Evolutionary conservation across 2,888 invertebrate genomes (phyloP), one percentile per base, ranked within the genome.

Genomic region (Mimumesa dahlbomi): DNA sequence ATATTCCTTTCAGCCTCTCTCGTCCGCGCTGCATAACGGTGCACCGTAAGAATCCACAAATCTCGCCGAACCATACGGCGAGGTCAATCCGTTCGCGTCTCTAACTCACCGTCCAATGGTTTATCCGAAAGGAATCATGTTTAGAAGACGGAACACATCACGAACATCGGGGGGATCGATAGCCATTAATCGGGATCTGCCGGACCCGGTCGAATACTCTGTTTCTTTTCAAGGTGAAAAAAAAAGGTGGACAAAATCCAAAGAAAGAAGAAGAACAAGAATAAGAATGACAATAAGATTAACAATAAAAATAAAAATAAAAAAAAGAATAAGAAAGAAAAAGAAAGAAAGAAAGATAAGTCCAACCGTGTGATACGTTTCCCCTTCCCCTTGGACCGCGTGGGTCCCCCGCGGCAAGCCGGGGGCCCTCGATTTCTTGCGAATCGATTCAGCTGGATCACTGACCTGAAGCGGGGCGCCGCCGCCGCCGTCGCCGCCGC

Each of bases 371-470:
- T 70, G 69, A 70, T 70, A 69, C 68, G 62, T 46, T 56, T 21
- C 19, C 61, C 54, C 57, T 45, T 4, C 36, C 18, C 22, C 25
- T 25, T 25, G 25, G 0, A 16, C 16, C 16, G n/a, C 13, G 50
- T 25, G 7, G 48, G 42, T 22, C 54, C 34, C 14, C 34, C 48
- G n/a, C 56, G 11, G 34, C 42, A 7, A 65, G 57, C 54, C 42
- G 59, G 68, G n/a, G 71, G 70, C 62, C 63, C 66, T 77, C n/a
- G n/a, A n/a, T n/a, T 74, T 68, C 73, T 66, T 57, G 78, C 75
- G 69, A 73, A 80, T 81, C 73, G 76, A 80, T 81, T 78, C 76
- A 69, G 76, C 61, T 78, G 76, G 78, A 80, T 81, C 80, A 81
- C 73, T 80, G 80, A 80, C 80, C 81, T 54, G 73, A 75, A 61